Evolutionary conservation across 2,888 invertebrate species (phyloP).

Genomic region (Byasa hedistus): DNA sequence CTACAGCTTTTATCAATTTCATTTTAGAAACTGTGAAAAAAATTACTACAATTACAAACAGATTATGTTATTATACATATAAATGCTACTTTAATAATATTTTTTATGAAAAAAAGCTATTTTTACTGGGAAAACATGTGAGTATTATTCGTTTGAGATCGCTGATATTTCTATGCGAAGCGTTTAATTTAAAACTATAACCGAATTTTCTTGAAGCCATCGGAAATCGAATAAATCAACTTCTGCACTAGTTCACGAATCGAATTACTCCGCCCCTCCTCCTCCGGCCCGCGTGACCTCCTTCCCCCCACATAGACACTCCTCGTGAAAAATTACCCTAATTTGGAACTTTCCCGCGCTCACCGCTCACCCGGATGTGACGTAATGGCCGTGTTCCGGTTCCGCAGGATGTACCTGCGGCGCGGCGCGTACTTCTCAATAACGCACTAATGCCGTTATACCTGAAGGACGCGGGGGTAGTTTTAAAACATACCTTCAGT

Average conservation of each 20-base stretch:
- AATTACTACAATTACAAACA: too few relatives aligned
- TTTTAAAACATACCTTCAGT: constrained; percentile 14
- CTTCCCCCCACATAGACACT: constrained; percentile 29
- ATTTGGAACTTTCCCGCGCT: constrained; percentile 46
- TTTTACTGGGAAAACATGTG: too few relatives aligned
- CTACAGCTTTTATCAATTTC: too few relatives aligned
- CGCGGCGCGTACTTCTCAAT: constrained; percentile 46
- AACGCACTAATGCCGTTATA: constrained; percentile 37
- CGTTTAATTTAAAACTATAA: constrained; percentile 10
- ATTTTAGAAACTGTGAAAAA: too few relatives aligned
- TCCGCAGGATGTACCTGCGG: constrained; percentile 44
- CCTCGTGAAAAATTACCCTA: constrained; percentile 50
- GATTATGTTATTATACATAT: too few relatives aligned
- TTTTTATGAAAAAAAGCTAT: too few relatives aligned
- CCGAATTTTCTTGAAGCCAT: neutral
- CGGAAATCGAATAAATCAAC: constrained; percentile 12
- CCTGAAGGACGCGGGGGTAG: neutral
- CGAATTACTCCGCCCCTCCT: constrained; percentile 15
- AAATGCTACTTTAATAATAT: too few relatives aligned
- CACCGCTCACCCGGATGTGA: constrained; percentile 48
- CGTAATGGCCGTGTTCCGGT: constrained; percentile 59
- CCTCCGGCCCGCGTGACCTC: constrained; percentile 12
- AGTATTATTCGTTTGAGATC: too few relatives aligned
- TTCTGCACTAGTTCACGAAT: constrained; percentile 15
- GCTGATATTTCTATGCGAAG: too few relatives aligned